Conservation (phyloP, 2,113 vertebrate species). For the Microtus pennsylvanicus region DNA sequence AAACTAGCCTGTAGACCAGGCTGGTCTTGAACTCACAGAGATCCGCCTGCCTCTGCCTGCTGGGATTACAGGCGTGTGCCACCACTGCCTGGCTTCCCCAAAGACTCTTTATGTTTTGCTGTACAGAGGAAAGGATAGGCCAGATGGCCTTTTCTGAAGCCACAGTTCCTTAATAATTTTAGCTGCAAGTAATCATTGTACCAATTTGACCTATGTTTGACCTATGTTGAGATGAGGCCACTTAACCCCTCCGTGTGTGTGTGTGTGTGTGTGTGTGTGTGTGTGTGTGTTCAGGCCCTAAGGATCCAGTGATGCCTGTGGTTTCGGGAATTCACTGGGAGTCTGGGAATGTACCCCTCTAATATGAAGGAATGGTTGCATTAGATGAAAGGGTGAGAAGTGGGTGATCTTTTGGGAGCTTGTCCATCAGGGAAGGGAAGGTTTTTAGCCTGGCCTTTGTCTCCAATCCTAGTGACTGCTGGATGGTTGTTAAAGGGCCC, state of each 20-base stretch:
- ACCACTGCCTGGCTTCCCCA: too few relatives aligned
- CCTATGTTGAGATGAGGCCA: not conserved
- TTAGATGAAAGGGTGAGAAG: not conserved
- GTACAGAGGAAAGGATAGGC: not conserved
- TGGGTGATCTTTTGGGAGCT: not conserved
- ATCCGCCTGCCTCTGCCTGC: too few relatives aligned
- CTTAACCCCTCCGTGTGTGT: not conserved
- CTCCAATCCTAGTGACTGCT: not conserved
- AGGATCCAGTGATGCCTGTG: not conserved
- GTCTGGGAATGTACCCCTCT: not conserved
- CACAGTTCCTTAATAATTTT: not conserved
- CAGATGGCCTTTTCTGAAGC: not conserved
- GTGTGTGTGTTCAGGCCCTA: too few relatives aligned
- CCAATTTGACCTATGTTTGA: not conserved
- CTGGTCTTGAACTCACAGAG: too few relatives aligned
- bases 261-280: too few relatives aligned
- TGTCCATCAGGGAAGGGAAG: not conserved
- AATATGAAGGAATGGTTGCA: not conserved
- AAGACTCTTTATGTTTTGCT: not conserved
- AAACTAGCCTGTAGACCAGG: too few relatives aligned
- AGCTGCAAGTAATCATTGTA: not conserved
- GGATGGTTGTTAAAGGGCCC: not conserved
- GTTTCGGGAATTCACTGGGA: not conserved
- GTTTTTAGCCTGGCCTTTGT: not conserved
- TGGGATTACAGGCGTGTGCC: too few relatives aligned